Evolutionary conservation across 2,888 invertebrate species (phyloP), one percentile per base, ranked within the genome.

Genomic region (Mythimna lalbum): DNA sequence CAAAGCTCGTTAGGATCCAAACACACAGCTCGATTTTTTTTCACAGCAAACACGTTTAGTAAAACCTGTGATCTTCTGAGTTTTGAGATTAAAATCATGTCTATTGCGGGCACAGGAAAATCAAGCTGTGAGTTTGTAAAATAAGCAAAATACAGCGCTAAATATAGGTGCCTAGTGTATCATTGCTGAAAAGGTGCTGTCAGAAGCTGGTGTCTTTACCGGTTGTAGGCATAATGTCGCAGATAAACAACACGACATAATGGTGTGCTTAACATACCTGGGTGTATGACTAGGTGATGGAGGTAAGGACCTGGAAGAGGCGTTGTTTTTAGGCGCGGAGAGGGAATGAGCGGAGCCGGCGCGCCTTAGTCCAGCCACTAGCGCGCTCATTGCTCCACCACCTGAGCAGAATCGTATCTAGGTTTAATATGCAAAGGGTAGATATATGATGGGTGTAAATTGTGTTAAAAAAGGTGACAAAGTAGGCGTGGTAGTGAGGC

Each of bases 231-330:
- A 52, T 10, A 63, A 50, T 14, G 31, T 23, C 17, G 56, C 27
- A 27, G 12, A 43, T 12, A n/a, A 57, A 65, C 49, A 57, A 53
- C 56, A 79, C 74, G 43, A 65, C 4, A 62, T 79, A 63, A 66
- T 49, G 56, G 74, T 65, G 76, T 59, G 64, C 43, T 65, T 56
- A 73, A 79, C 73, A 71, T 90, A 96, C 96, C 96, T 97, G 85
- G 98, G 97, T 7, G 97, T 97, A 87, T 97, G 97, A 84, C 97
- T 97, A 10, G 98, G 98, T 74, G 97, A 97, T n/a, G 97, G 98
- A 60, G 98, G 98, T 82, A 98, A 92, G 82, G 97, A 98, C 77
- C 97, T 96, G 36, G 97, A 97, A 14, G 96, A 94, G 53, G 96
- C 95, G 76, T 96, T 94, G 80, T 94, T 92, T 84, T 94, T 96